These are phyloP conservation scores for Drosophila equinoxialis DNA, from an alignment of 1,140 invertebrate species.

Conservation along the genomic window DNA sequence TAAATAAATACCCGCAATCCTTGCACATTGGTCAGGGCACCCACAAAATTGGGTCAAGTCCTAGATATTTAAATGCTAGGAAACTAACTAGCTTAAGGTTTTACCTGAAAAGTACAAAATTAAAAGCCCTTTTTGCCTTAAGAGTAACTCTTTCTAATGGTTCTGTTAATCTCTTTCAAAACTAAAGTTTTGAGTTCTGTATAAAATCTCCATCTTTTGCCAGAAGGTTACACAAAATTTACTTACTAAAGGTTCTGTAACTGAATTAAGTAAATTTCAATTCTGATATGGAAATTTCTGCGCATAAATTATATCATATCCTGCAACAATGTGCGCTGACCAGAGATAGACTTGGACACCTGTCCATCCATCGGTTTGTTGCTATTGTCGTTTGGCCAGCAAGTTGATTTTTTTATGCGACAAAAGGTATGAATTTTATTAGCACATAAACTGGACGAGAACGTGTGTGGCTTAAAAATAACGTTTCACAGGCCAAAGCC, in stretches of 20 bases:
- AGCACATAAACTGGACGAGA: slow-evolving; percentile 42
- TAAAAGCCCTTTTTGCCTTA: too few relatives aligned
- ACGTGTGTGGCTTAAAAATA: slow-evolving; percentile 22
- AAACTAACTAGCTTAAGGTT: not conserved
- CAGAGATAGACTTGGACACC: not conserved
- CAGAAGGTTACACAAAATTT: too few relatives aligned
- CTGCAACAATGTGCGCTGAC: not conserved
- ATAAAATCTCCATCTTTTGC: too few relatives aligned
- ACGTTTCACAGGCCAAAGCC: not conserved
- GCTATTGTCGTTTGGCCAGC: slow-evolving; percentile 33
- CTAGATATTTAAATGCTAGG: not conserved
- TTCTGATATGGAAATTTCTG: not conserved
- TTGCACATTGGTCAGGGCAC: slow-evolving; percentile 34
- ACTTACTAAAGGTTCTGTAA: too few relatives aligned
- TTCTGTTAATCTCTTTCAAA: too few relatives aligned
- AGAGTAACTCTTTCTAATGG: too few relatives aligned
- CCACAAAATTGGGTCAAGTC: slow-evolving; percentile 1
- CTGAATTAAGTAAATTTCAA: not conserved
- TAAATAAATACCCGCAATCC: slow-evolving; percentile 15
- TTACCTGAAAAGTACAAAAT: too few relatives aligned
- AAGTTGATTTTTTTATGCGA: slow-evolving; percentile 47
- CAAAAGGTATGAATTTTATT: slow-evolving; percentile 57
- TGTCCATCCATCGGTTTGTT: not conserved
- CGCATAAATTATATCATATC: not conserved
- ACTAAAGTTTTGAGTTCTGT: too few relatives aligned